phyloP scores from a whole-genome alignment of 2,113 vertebrate genomes.

The Cyanistes caeruleus region DNA sequence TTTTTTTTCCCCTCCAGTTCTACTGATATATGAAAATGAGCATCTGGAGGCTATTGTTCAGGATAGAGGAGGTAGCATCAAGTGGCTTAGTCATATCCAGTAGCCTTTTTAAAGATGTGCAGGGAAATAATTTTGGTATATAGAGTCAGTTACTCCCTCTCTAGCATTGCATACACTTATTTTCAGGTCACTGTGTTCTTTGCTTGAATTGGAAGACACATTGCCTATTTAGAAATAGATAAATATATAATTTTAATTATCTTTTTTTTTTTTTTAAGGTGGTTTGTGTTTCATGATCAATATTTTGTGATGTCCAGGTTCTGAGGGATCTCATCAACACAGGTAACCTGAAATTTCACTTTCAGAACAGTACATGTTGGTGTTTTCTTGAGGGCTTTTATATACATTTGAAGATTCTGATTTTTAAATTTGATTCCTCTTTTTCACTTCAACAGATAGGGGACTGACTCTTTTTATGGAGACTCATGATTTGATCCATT shows the following conservation, averaged over 20 bases:
- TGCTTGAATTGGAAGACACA: neutral
- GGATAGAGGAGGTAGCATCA: neutral
- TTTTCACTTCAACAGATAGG: neutral
- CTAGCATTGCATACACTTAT: neutral
- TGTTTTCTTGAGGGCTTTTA: neutral
- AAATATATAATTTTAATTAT: neutral
- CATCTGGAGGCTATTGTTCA: conserved; percentile 37
- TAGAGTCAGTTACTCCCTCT: neutral
- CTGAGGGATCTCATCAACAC: neutral
- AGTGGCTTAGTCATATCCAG: conserved; percentile 31
- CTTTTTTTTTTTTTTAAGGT: neutral
- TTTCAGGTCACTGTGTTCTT: conserved; percentile 20
- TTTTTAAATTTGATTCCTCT: neutral
- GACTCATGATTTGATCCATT: neutral
- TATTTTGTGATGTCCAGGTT: neutral
- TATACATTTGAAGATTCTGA: accelerated
- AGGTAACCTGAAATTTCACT: neutral
- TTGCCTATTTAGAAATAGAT: neutral
- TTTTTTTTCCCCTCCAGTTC: neutral
- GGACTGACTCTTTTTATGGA: neutral
- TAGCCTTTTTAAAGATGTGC: conserved; percentile 2
- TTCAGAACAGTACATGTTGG: neutral
- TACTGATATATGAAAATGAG: conserved; percentile 52
- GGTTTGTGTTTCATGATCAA: neutral
- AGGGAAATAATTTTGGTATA: conserved; percentile 3